Evolutionary conservation across 2,113 vertebrate genomes (phyloP), one percentile per base, ranked within the genome.

Genomic region (Semicossyphus pulcher): DNA sequence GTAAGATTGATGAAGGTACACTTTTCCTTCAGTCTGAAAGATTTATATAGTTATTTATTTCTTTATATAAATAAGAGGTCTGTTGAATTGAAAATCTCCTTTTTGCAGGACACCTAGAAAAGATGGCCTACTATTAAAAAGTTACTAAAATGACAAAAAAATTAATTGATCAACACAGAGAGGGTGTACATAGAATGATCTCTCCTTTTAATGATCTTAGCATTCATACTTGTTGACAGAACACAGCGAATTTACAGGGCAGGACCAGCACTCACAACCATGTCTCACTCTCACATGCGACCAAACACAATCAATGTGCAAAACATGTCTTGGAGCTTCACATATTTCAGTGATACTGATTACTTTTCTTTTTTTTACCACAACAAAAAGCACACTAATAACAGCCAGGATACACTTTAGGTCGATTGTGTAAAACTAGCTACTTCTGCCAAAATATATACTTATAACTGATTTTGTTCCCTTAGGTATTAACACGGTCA

Each of bases 131-230:
- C n/a, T n/a, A n/a, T n/a, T n/a, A n/a, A n/a, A n/a, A 31, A 4
- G 10, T 12, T 37, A 39, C 11, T 14, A 12, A 39, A 39, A 39
- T 15, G 12, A 44, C 20, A 7, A 44, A 44, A 44, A 16, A 8
- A 5, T 5, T 41, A 41, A 45, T 6, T 1, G 1, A 49, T 23
- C 23, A 45, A 14, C 25, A 51, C 14, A 31, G 18, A 7, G n/a
- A 14, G 25, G 3, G 7, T 49, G 45, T 16, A 25, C 28, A 20
- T 18, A n/a, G 16, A 34, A 21, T 12, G 0, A 37, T 10, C 2
- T 52, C 32, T 53, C 5, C 1, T 52, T 78, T 69, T 42, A 74
- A 52, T 83, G 1, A 44, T 54, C 18, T 21, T 11, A 31, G 53
- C 42, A 58, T 67, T 75, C 11, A 45, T 2, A 59, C 16, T 16